phyloP scores from a whole-genome alignment of 2,888 invertebrate species.

The Celastrina argiolus region DNA sequence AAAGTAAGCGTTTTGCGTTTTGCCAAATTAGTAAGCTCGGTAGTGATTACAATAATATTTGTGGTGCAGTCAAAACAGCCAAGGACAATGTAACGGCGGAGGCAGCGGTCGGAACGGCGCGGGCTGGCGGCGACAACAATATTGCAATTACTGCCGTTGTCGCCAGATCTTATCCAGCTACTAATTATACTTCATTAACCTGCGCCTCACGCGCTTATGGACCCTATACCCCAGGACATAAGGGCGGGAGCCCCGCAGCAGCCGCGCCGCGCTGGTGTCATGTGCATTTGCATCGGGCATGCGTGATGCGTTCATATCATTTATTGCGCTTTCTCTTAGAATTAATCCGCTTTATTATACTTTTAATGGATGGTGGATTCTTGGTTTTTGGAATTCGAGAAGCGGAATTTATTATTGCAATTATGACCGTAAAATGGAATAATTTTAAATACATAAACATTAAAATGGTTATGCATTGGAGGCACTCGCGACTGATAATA shows the following conservation, averaged over 20 bases:
- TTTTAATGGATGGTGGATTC: slow-evolving; percentile 22
- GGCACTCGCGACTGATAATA: not conserved
- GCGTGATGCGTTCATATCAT: slow-evolving; percentile 19
- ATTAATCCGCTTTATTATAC: slow-evolving; percentile 22
- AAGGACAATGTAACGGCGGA: slow-evolving; percentile 21
- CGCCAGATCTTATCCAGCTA: slow-evolving; percentile 34
- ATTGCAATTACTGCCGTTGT: slow-evolving; percentile 36
- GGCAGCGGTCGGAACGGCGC: slow-evolving; percentile 31
- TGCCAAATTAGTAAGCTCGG: too few species aligned
- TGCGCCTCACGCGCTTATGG: not conserved
- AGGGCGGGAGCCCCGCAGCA: slow-evolving; percentile 25
- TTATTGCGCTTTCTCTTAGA: slow-evolving; percentile 23
- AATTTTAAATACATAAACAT: slow-evolving; percentile 18
- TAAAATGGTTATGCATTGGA: not conserved
- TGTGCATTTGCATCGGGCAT: slow-evolving; percentile 30
- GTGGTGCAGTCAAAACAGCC: not conserved
- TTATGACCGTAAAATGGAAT: slow-evolving; percentile 7
- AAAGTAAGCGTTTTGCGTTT: too few species aligned
- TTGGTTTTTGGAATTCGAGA: slow-evolving; percentile 21
- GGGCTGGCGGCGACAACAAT: slow-evolving; percentile 37
- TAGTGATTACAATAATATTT: not conserved
- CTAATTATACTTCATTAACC: slow-evolving; percentile 27
- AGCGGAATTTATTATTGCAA: slow-evolving; percentile 18
- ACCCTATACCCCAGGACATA: not conserved
- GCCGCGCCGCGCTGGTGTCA: slow-evolving; percentile 25